Evolutionary conservation across 2,888 invertebrate species (phyloP), one percentile per base, ranked within the genome.

Genomic region (Cylindroiulus punctatus): DNA sequence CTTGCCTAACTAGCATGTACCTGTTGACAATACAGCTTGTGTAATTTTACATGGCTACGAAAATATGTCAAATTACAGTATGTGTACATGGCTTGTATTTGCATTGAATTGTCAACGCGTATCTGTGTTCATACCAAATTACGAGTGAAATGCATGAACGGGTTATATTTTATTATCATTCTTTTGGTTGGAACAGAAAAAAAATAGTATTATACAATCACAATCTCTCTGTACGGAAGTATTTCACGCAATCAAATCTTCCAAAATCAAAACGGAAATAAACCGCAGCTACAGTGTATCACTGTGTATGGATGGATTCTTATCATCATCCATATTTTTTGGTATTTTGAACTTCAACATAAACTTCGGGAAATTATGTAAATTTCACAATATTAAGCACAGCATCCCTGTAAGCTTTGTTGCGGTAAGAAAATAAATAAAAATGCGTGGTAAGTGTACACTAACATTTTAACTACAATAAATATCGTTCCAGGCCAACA

Each of bases 131-230:
- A 76, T 76, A 14, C 12, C 30, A 76, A 14, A 76, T 30, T 26
- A 76, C 30, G 10, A 76, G 30, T 76, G 76, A 30, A 76, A 76
- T 76, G n/a, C n/a, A n/a, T n/a, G n/a, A n/a, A 76, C 32, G 76
- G 30, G 76, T 32, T 76, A 76, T 76, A 76, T 26, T 76, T 76
- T 76, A 76, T 76, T 76, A 30, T 76, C n/a, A n/a, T n/a, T 32
- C 76, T 76, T 76, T 32, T 30, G 30, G 30, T 76, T 76, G 76
- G 26, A 76, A 76, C 76, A 76, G 76, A n/a, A 52, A 76, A 57
- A 65, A 76, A 76, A 76, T 76, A 76, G 30, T 30, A 76, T 76
- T 76, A 76, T 76, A 26, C 76, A 76, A 76, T 76, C 30, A 76
- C 30, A 76, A 32, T 76, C 76, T 76, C 26, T 26, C 76, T 76